These are phyloP conservation scores for Acanthaster planci DNA, from an alignment of 35 echinoderm and acorn worm genomes.

Conservation along the genomic window DNA sequence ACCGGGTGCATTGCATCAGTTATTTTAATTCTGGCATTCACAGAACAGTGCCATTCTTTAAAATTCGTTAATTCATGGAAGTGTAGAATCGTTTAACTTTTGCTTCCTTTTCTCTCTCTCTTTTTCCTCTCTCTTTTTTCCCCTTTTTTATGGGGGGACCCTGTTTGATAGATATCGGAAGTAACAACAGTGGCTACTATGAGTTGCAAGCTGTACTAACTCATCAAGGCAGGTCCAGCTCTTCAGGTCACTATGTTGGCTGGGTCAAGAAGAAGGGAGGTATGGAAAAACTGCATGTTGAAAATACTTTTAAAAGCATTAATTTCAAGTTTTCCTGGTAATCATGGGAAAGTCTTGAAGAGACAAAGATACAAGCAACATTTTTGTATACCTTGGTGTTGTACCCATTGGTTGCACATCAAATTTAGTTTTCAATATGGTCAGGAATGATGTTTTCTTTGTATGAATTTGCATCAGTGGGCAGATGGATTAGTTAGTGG, in stretches of 20 bases:
- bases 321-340: background rate
- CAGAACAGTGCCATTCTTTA: background rate
- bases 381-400: background rate
- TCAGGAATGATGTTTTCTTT: background rate
- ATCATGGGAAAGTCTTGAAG: background rate
- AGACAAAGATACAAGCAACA: background rate
- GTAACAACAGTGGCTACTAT: conserved; percentile 97
- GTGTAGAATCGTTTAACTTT: background rate
- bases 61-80: background rate
- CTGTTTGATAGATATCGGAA: conserved; percentile 74
- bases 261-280: conserved; percentile 92
- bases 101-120: background rate
- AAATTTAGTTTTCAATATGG: background rate
- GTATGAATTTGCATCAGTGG: no score
- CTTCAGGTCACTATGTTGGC: conserved; percentile 93
- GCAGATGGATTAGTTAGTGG: no score
- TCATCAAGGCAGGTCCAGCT: conserved; percentile 96
- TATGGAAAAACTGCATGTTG: conserved; percentile 16
- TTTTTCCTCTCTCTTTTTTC: conserved; percentile 16
- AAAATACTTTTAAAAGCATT: background rate
- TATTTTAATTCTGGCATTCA: background rate
- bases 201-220: conserved; percentile 92
- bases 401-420: background rate
- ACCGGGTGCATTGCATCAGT: no score
- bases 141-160: no score